These are phyloP conservation scores for Triplophysa siluroides DNA, from an alignment of 2,113 vertebrate species.

Conservation along the genomic window DNA sequence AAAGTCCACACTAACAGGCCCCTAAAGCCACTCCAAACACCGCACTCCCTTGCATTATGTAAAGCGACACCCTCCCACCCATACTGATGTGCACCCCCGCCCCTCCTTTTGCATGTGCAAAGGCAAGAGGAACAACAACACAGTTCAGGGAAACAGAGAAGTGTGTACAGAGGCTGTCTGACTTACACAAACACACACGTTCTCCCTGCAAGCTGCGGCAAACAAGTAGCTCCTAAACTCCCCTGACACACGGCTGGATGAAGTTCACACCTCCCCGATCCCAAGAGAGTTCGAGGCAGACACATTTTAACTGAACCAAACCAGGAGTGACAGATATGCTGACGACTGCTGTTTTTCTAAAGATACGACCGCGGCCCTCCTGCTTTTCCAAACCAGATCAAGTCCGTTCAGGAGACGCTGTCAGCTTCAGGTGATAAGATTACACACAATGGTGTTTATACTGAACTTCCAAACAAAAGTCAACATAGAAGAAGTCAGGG, in stretches of 20 bases:
- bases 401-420: not conserved
- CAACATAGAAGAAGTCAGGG: constrained; percentile 36
- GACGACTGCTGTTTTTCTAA: not conserved
- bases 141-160: not conserved
- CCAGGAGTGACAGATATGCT: constrained; percentile 18
- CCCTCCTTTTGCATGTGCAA: constrained; percentile 3
- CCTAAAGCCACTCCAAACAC: constrained; percentile 35
- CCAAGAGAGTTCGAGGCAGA: not conserved
- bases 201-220: constrained; percentile 47
- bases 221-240: constrained; percentile 36
- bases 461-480: constrained; percentile 40
- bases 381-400: constrained; percentile 14
- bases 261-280: not conserved
- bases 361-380: not conserved
- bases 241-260: constrained; percentile 32
- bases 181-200: constrained; percentile 36
- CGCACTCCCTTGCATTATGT: constrained; percentile 20
- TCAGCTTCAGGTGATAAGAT: constrained; percentile 45
- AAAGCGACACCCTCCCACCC: constrained; percentile 21
- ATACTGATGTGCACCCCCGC: not conserved
- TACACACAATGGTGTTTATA: constrained; percentile 46
- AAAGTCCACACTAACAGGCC: constrained; percentile 21
- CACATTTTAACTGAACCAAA: not conserved
- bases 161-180: no score
- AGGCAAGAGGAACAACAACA: constrained; percentile 38